Evolutionary conservation across 2,113 vertebrate genomes (phyloP).

Genomic region (Mixornis gularis): DNA sequence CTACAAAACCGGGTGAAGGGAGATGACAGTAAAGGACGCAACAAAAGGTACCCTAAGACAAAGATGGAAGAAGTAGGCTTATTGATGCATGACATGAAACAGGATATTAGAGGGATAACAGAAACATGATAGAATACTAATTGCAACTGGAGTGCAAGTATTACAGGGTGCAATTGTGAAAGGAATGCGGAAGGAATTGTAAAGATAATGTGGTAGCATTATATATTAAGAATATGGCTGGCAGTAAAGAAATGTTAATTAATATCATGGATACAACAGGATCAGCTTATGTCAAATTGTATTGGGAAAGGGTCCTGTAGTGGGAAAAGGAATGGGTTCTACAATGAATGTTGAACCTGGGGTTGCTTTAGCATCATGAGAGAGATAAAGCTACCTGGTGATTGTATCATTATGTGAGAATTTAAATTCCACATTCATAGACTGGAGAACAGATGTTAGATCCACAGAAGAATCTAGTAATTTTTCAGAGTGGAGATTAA

Average conservation of each 20-base stretch:
- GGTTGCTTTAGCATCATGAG: neutral
- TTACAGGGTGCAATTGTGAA: neutral
- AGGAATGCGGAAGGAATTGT: neutral
- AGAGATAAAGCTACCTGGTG: neutral
- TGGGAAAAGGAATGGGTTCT: neutral
- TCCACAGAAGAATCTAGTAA: neutral
- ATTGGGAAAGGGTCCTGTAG: neutral
- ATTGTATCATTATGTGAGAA: neutral
- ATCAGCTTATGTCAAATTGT: neutral
- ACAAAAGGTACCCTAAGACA: neutral
- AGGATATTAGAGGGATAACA: neutral
- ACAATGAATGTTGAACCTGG: neutral
- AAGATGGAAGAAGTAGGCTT: neutral
- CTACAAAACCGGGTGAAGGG: neutral
- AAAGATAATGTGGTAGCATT: neutral
- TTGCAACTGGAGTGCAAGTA: neutral
- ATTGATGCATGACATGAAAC: neutral
- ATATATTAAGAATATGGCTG: neutral
- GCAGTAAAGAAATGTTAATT: neutral
- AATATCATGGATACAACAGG: neutral
- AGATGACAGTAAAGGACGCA: neutral
- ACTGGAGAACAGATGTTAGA: neutral
- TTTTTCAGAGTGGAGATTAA: neutral
- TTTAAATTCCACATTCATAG: neutral
- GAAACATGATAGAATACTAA: neutral